Conservation (phyloP, 1,140 invertebrate genomes). For the Trichoplusia ni region DNA sequence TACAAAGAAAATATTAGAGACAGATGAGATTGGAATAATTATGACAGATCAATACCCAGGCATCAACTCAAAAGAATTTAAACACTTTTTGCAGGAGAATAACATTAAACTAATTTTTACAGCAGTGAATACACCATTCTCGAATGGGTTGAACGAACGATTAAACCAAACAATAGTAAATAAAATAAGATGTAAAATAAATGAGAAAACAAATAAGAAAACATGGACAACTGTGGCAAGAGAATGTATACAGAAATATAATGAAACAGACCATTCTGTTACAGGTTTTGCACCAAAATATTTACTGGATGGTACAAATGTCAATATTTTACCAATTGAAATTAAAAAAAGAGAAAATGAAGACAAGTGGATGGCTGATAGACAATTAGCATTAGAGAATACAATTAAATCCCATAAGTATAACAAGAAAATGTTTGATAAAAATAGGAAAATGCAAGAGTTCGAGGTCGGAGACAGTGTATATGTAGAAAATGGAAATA, state of each 20-base stretch:
- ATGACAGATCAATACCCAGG: conserved; percentile 18
- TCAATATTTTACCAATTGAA: conserved; percentile 47
- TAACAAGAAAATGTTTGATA: conserved; percentile 17
- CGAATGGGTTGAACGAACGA: conserved; percentile 18
- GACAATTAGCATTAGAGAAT: neutral
- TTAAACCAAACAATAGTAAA: conserved; percentile 57
- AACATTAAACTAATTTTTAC: conserved; percentile 4
- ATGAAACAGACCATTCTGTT: conserved; percentile 58
- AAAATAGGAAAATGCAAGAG: neutral
- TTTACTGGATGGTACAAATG: conserved; percentile 53
- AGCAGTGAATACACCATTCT: conserved; percentile 57
- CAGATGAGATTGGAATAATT: conserved; percentile 11
- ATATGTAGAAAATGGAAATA: conserved; percentile 5
- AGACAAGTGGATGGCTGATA: neutral
- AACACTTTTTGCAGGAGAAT: neutral
- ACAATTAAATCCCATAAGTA: conserved; percentile 16
- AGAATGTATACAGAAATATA: conserved; percentile 61
- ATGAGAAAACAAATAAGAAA: conserved; percentile 40
- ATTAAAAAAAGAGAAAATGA: conserved; percentile 37
- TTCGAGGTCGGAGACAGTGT: neutral
- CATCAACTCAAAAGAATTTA: conserved; percentile 15
- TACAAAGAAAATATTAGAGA: neutral
- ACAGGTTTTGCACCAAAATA: conserved; percentile 59
- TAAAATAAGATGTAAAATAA: conserved; percentile 65
- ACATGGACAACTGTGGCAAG: conserved; percentile 64